These are phyloP conservation scores for Otolemur crassicaudatus DNA, from an alignment of 2,797 vertebrate species.

Conservation along the genomic window DNA sequence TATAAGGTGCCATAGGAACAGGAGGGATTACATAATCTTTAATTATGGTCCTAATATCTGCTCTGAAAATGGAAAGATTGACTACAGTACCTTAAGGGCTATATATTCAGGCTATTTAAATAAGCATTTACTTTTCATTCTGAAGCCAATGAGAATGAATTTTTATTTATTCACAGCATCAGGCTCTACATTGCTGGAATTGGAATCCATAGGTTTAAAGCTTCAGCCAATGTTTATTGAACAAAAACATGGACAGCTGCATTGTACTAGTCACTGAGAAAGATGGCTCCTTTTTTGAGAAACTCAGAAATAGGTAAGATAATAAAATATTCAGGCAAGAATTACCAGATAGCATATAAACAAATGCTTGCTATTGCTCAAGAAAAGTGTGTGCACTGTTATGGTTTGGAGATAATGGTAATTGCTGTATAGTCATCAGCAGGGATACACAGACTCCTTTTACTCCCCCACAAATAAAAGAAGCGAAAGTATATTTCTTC, in stretches of 20 bases:
- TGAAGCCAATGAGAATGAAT: slow-evolving; percentile 35
- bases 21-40: slow-evolving; percentile 50
- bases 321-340: slow-evolving; percentile 49
- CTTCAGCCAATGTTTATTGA: slow-evolving; percentile 56
- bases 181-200: slow-evolving; percentile 41
- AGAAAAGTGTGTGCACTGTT: slow-evolving; percentile 21
- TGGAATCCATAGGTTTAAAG: slow-evolving; percentile 49
- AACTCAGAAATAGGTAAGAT: slow-evolving; percentile 32
- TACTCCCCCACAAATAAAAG: background rate
- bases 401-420: background rate
- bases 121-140: slow-evolving; percentile 69
- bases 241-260: slow-evolving; percentile 38
- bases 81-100: slow-evolving; percentile 39
- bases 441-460: background rate
- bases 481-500: slow-evolving; percentile 20
- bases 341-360: slow-evolving; percentile 41
- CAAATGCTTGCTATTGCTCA: slow-evolving; percentile 35
- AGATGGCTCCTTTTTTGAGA: background rate
- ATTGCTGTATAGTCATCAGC: background rate
- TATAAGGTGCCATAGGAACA: slow-evolving; percentile 28
- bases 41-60: slow-evolving; percentile 57
- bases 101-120: slow-evolving; percentile 67
- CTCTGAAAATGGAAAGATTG: slow-evolving; percentile 53
- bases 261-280: slow-evolving; percentile 5
- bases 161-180: slow-evolving; percentile 54